Base-by-base conservation (phyloP, 2,113 vertebrate species). In the Pao palembangensis region DNA sequence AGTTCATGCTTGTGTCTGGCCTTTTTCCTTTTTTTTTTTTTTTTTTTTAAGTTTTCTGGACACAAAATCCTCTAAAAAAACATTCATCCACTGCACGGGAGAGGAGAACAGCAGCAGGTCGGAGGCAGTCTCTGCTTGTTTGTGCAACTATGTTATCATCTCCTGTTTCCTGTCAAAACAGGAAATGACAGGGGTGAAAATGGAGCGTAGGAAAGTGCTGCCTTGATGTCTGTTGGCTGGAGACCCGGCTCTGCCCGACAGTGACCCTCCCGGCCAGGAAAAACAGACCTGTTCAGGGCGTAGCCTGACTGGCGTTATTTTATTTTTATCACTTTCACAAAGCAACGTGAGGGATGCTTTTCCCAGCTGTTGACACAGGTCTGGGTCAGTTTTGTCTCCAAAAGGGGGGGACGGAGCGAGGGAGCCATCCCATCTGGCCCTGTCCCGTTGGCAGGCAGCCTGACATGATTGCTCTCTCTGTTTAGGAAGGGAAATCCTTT, bases 161-260 rank as follows among this genome's bases (percentile, higher is more conserved):
- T 78, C 78, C 81, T 78, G 81, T 85, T 91, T 91, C 88, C 89
- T 86, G 86, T 90, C 84, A 90, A 90, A 91, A 91, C 88, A 90
- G 89, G 89, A 91, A 89, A 84, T 48, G 80, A 76, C 80, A 78
- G 73, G 76, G 78, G 75, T 46, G 78, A 88, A 82, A 87, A 85
- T 78, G 82, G 82, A 83, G 82, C 75, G 58, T 85, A 79, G 88
- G 84, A 88, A 89, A 88, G 83, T 86, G 82, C 58, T 77, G 69
- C 84, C 85, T 88, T 82, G 76, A 86, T 87, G 83, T 87, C 79
- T 70, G 82, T 78, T 87, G 79, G 86, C 75, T 79, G 68, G 78
- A 86, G 73, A 67, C 79, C 73, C 78, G 64, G 64, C 34, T 73
- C 85, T 67, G 67, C 51, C 78, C 80, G 80, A 84, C 76, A 77